Base-by-base conservation (phyloP, 2,113 vertebrate species). In the Etheostoma cragini region DNA sequence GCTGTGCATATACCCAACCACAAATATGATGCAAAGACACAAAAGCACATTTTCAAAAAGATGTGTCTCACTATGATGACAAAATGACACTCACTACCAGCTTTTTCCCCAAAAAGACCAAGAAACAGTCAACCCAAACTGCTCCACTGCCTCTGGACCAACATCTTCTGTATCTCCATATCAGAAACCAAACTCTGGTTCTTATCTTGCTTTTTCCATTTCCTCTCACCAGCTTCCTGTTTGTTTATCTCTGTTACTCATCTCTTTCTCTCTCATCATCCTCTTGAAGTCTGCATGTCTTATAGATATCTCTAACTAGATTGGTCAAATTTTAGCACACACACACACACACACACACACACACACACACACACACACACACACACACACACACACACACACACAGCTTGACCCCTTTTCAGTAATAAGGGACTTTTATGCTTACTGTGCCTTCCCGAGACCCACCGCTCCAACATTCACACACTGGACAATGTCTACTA, bases 381-480 rank as follows among this genome's bases (percentile, higher is more conserved):
- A 72, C n/a, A 19, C 35, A 62, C 21, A 76, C 8, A 61, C 42
- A 54, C 61, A 21, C 24, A 54, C 1, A 76, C 74, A 76, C 21
- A 81, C 53, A 65, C 33, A 14, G 42, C 53, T 65, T 61, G 75
- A 82, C 81, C 83, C 57, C 82, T 63, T 82, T 86, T 69, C 68
- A 65, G 52, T 70, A 76, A 73, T 54, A 63, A 81, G 38, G 42
- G 60, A 17, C 54, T 69, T 75, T 58, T 35, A 49, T 63, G 70
- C 54, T 54, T 81, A 49, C 52, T 17, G 10, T 74, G 33, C n/a
- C 22, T 82, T 78, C 46, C 22, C 16, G 30, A 47, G 35, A 67
- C 64, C 64, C 53, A 65, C 61, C 1, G 45, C 53, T 68, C 24
- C 56, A 52, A 50, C 76, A 68, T 33, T 70, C 70, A 24, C 76